Evolutionary conservation across 1,140 invertebrate species (phyloP).

Genomic region (Diuraphis noxia): DNA sequence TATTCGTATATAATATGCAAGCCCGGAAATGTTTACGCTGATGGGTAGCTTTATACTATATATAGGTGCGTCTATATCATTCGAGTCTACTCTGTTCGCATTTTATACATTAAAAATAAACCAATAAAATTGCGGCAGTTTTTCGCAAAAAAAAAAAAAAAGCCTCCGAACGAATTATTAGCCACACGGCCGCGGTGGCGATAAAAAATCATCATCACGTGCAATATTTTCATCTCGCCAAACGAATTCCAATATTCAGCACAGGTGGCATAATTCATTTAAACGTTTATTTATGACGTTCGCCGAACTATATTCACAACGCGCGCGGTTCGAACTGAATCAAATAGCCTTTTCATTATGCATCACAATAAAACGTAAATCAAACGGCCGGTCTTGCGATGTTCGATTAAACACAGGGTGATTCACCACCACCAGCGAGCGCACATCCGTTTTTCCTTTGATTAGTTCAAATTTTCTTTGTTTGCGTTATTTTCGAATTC

Average conservation of each 20-base stretch:
- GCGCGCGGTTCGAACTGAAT: neutral
- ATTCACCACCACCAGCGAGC: neutral
- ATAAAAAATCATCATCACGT: neutral
- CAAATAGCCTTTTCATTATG: neutral
- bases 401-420: neutral
- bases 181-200: neutral
- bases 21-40: neutral
- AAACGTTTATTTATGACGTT: slow-evolving; percentile 3
- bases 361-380: neutral
- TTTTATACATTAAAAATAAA: neutral
- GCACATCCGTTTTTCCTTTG: neutral
- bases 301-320: neutral
- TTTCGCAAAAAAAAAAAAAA: neutral
- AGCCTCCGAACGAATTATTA: neutral
- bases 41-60: neutral
- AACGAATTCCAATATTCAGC: neutral
- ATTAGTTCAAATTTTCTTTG: neutral
- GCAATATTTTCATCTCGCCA: neutral
- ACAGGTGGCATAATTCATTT: neutral
- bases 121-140: neutral
- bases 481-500: no score
- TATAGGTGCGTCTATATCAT: neutral
- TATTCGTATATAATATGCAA: neutral
- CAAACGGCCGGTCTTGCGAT: neutral
- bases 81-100: neutral